These are phyloP conservation scores for Dysmachus trigonus DNA, from an alignment of 2,888 invertebrate species.

Conservation along the genomic window DNA sequence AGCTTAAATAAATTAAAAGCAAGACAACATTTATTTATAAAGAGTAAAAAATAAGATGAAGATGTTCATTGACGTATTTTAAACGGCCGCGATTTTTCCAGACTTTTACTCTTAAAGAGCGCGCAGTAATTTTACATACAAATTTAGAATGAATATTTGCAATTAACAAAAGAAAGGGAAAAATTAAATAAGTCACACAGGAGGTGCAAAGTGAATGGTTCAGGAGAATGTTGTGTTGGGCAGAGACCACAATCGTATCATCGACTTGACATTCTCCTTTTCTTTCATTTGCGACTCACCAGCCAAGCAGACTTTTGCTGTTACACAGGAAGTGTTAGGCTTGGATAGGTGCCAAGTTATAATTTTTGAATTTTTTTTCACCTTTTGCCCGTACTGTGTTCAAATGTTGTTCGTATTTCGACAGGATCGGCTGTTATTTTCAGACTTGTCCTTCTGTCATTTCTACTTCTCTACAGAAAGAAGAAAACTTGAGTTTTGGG, in stretches of 20 bases:
- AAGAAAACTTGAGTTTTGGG: not conserved
- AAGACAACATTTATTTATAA: conserved; percentile 25
- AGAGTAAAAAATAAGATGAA: conserved; percentile 5
- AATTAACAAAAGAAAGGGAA: not conserved
- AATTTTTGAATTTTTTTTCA: conserved; percentile 37
- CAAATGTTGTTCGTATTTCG: conserved; percentile 36
- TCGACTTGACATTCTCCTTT: not conserved
- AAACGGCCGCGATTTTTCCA: not conserved
- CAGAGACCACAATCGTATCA: not conserved
- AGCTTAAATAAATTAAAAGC: conserved; percentile 10
- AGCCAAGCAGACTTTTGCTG: conserved; percentile 21
- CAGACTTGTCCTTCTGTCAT: not conserved
- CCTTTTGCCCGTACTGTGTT: conserved; percentile 22
- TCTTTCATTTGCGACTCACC: not conserved
- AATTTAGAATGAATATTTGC: not conserved
- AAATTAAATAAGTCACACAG: not conserved
- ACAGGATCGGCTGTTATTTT: conserved; percentile 30
- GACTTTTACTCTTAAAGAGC: not conserved
- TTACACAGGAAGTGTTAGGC: conserved; percentile 25
- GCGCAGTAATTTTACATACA: not conserved
- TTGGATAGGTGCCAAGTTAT: conserved; percentile 3
- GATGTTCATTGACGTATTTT: conserved; percentile 27
- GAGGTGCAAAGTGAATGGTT: not conserved
- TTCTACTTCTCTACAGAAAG: not conserved
- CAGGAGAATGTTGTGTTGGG: not conserved